phyloP scores from a whole-genome alignment of 2,113 vertebrate species.

The Oxyura jamaicensis region DNA sequence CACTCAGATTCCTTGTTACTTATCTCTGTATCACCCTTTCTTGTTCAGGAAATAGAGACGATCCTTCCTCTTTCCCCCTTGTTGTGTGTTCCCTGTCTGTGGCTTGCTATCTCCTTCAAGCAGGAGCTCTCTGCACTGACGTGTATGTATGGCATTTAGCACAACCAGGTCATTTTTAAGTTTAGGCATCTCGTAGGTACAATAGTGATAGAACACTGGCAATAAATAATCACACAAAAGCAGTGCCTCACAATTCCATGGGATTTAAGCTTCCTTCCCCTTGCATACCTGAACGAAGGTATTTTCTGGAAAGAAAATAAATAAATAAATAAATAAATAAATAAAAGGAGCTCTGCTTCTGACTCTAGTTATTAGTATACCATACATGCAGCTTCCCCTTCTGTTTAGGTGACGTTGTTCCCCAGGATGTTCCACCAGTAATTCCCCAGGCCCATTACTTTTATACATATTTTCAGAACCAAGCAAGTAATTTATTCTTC shows the following conservation, averaged over 20 bases:
- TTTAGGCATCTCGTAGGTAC: neutral
- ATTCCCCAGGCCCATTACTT: neutral
- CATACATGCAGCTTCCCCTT: neutral
- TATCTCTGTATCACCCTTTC: neutral
- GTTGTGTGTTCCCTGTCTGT: neutral
- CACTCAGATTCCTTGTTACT: rapidly evolving
- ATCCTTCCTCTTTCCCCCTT: neutral
- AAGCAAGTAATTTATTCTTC: neutral
- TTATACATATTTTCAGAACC: neutral
- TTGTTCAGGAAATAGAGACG: neutral
- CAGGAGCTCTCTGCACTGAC: neutral
- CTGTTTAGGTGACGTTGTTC: neutral
- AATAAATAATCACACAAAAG: neutral
- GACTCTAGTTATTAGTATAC: neutral
- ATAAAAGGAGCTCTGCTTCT: neutral
- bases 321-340: neutral
- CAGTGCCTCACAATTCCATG: neutral
- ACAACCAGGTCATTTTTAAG: neutral
- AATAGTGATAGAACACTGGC: neutral
- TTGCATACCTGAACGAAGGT: neutral
- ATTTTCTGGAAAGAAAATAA: neutral
- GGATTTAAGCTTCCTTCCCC: neutral
- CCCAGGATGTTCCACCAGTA: neutral
- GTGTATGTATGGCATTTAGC: rapidly evolving
- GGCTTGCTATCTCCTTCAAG: neutral